Evolutionary conservation across 2,888 invertebrate species (phyloP).

Genomic region (Drosophila peninsularis): DNA sequence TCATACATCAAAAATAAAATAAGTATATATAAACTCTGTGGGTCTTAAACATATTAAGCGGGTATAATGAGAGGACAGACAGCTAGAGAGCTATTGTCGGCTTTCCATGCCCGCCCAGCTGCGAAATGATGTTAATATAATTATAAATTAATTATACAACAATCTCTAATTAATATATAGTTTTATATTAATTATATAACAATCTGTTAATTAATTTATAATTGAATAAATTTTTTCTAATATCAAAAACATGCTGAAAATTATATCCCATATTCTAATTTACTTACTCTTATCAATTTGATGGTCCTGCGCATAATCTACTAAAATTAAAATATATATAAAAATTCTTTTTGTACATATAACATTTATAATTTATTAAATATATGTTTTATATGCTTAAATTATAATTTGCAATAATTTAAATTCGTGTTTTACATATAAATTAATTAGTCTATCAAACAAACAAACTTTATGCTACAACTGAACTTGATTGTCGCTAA

Average conservation of each 20-base stretch:
- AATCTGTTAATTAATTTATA: too few species aligned
- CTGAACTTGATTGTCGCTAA: constrained; percentile 5
- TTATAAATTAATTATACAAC: too few species aligned
- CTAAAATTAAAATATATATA: neutral
- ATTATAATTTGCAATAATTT: constrained; percentile 46
- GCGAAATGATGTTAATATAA: neutral
- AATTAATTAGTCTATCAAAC: constrained; percentile 7
- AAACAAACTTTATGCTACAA: constrained; percentile 2
- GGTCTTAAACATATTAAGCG: too few species aligned
- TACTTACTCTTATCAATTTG: too few species aligned
- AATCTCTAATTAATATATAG: too few species aligned
- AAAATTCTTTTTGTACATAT: constrained; percentile 29
- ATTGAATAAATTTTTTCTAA: too few species aligned
- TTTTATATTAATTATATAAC: too few species aligned
- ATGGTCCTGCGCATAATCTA: neutral
- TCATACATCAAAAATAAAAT: neutral
- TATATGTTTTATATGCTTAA: constrained; percentile 22
- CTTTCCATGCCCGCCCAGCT: neutral
- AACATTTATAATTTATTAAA: constrained; percentile 16
- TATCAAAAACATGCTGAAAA: too few species aligned
- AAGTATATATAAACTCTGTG: neutral
- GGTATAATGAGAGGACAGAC: neutral
- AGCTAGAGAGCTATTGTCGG: neutral
- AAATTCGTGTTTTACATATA: constrained; percentile 35
- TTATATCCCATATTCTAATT: too few species aligned